Conservation (phyloP, 2,797 vertebrate genomes). For the Enteromius mattozi region DNA sequence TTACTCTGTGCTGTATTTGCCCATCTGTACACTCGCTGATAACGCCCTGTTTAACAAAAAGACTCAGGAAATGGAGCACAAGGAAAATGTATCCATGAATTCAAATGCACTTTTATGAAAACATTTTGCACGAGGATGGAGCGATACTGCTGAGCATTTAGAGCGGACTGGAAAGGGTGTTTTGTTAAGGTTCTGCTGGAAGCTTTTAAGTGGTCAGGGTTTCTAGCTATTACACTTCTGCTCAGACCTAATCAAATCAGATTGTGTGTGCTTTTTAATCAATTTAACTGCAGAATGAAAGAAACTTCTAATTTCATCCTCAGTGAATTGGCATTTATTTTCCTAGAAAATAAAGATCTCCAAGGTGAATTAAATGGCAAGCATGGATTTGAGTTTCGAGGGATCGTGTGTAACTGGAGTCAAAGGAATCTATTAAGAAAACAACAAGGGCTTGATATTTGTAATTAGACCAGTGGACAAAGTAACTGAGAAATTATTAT, state of each 20-base stretch:
- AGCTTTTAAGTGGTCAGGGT: conserved; percentile 33
- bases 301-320: conserved; percentile 15
- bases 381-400: conserved; percentile 15
- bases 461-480: neutral
- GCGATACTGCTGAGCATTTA: conserved; percentile 17
- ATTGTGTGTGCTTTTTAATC: neutral
- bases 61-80: conserved; percentile 51
- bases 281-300: neutral
- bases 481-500: neutral
- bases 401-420: conserved; percentile 16
- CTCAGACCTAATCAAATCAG: neutral
- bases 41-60: conserved; percentile 47
- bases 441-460: conserved; percentile 17
- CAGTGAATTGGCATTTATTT: neutral
- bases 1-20: conserved; percentile 50
- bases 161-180: conserved; percentile 5
- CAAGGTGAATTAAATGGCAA: conserved; percentile 3
- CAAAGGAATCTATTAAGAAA: conserved; percentile 17
- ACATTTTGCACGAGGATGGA: conserved; percentile 28
- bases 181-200: conserved; percentile 27
- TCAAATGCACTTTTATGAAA: neutral
- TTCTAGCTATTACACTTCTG: neutral
- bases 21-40: conserved; percentile 53
- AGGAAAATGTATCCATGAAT: conserved; percentile 33
- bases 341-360: conserved; percentile 1